Percentiles rank a stretch among this genome's conserved stretches.
Evolutionary conservation across 1,140 invertebrate genomes (phyloP).

Genomic region (Diuraphis noxia): DNA sequence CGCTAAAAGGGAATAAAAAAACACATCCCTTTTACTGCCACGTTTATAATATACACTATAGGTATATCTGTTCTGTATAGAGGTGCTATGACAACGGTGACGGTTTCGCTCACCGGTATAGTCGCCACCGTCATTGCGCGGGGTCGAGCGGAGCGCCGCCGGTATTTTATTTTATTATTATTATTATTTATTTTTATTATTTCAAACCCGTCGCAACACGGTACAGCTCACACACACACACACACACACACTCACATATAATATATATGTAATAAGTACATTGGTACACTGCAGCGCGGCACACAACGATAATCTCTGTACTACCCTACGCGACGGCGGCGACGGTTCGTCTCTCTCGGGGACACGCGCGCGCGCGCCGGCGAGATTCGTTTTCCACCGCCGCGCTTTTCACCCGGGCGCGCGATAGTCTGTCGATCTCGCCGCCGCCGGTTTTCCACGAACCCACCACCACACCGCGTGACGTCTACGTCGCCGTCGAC

Average conservation of each 20-base stretch:
- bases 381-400: background rate
- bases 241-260: too few species aligned
- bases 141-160: background rate
- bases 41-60: background rate
- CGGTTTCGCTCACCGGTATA: background rate
- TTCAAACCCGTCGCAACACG: background rate
- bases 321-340: background rate
- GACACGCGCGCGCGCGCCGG: background rate
- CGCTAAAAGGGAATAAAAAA: conserved; percentile 13
- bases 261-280: background rate
- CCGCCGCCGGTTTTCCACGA: conserved; percentile 14
- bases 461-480: background rate
- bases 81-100: conserved; percentile 31
- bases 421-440: conserved; percentile 14
- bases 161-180: background rate
- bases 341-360: conserved; percentile 21
- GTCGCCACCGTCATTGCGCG: background rate
- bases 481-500: background rate
- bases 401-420: background rate
- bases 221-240: background rate
- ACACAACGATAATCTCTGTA: conserved; percentile 17
- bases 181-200: background rate
- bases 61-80: background rate
- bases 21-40: background rate
- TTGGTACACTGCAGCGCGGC: background rate